Conservation (phyloP, 1,140 invertebrate species). For the Oscheius sp. region DNA sequence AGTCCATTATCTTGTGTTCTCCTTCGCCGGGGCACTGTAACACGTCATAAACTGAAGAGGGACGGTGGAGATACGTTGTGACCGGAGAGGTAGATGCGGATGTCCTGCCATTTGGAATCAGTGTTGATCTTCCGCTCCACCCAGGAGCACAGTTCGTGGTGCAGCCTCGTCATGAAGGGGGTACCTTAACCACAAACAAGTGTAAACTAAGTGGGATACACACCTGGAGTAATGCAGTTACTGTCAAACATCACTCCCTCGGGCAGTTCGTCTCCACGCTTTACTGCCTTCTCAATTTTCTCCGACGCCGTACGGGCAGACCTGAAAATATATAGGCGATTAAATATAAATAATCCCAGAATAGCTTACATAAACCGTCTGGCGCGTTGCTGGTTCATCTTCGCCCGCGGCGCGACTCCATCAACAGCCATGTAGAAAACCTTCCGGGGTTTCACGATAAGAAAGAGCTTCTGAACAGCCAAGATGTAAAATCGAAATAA, state of each 20-base stretch:
- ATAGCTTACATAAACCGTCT: constrained; percentile 80
- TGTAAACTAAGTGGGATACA: constrained; percentile 67
- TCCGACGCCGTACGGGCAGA: constrained; percentile 72
- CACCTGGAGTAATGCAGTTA: constrained; percentile 89
- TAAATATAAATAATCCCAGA: constrained; percentile 69
- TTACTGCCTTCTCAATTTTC: constrained; percentile 80
- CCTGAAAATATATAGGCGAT: constrained; percentile 12
- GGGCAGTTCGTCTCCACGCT: constrained; percentile 70
- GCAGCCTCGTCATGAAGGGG: constrained; percentile 70
- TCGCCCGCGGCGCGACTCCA: constrained; percentile 70
- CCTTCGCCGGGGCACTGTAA: constrained; percentile 78
- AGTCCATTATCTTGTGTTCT: constrained; percentile 99
- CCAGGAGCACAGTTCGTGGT: constrained; percentile 83
- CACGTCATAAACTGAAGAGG: background rate
- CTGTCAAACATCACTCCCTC: constrained; percentile 83
- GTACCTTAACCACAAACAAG: constrained; percentile 59
- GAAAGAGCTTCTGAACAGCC: constrained; percentile 71
- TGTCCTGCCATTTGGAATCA: constrained; percentile 74
- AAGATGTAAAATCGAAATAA: too few species aligned
- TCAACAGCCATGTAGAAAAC: constrained; percentile 98
- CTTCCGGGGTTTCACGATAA: constrained; percentile 89
- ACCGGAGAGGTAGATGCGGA: constrained; percentile 63
- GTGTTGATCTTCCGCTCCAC: constrained; percentile 79
- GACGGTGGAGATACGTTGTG: constrained; percentile 69
- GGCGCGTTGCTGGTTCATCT: constrained; percentile 98